Evolutionary conservation across 2,113 vertebrate species (phyloP), one percentile per base, ranked within the genome.

Genomic region (Gobiocypris rarus): DNA sequence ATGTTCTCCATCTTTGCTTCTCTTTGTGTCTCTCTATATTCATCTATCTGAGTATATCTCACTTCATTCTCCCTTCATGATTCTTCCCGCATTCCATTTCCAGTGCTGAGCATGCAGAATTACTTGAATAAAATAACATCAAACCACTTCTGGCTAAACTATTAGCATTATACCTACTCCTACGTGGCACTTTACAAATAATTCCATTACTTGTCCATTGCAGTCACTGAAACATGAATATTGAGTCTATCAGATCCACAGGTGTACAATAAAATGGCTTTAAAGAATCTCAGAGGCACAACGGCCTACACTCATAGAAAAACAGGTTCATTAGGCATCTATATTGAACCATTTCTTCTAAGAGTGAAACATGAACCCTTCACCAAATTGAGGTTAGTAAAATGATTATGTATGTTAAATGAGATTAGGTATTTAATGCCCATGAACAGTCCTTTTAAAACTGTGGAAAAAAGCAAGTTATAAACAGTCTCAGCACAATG

Each of bases 191-290:
- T 78, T 61, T n/a, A 78, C n/a, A 61, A 43, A 41, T 45, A 59
- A 78, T 78, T 45, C 11, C n/a, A 9, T 78, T 78, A 61, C 75
- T 43, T 43, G 52, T 38, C 56, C 56, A 78, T 43, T 8, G 13
- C 75, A 78, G 34, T 43, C 54, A 10, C 4, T 61, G 75, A 61
- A 45, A 78, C 75, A 78, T 61, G 54, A 43, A 61, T 78, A 78
- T 78, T 59, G 22, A 77, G 13, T 77, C 13, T 24, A 38, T 38
- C 54, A 59, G 52, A 76, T 76, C 28, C 74, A n/a, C 75, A 77
- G 31, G 75, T 43, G n/a, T 61, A 41, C 54, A 61, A 24, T 71
- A 45, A 71, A 71, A 71, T 45, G 22, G 69, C 69, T 73, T n/a
- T 61, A 43, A 34, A 78, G 34, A 43, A 61, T 78, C 54, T 78